Conservation (phyloP, 2,888 invertebrate genomes). For the Resseliella maxima region DNA sequence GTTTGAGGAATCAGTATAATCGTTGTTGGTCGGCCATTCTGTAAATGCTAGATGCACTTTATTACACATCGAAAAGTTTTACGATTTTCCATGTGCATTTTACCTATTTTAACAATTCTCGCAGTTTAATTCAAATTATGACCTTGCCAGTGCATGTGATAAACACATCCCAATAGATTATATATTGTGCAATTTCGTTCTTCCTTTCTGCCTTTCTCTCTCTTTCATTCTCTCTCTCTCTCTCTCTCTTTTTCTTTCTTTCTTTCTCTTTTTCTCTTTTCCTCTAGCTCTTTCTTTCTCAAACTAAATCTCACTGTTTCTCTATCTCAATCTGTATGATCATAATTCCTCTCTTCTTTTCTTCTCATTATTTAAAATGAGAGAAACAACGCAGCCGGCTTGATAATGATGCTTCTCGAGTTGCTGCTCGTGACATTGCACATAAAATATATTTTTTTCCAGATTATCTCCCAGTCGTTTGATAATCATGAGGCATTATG, state of each 20-base stretch:
- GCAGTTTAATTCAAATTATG: slow-evolving; percentile 7
- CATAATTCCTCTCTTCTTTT: too few relatives aligned
- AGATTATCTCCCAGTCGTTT: not conserved
- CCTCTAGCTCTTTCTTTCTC: too few relatives aligned
- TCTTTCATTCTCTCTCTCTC: too few relatives aligned
- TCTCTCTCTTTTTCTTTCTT: too few relatives aligned
- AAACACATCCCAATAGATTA: slow-evolving; percentile 30
- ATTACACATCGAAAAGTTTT: slow-evolving; percentile 25
- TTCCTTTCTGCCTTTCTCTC: too few relatives aligned
- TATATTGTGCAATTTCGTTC: not conserved
- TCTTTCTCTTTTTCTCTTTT: too few relatives aligned
- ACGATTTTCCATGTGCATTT: not conserved
- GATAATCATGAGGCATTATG: too few relatives aligned
- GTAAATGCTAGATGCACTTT: not conserved
- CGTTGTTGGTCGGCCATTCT: not conserved
- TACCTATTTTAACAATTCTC: not conserved
- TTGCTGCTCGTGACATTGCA: not conserved
- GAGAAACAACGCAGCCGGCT: too few relatives aligned
- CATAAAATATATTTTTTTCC: not conserved
- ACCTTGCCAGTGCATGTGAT: not conserved
- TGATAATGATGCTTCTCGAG: not conserved
- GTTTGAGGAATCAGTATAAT: not conserved
- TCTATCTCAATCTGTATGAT: too few relatives aligned
- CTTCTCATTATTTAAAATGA: too few relatives aligned
- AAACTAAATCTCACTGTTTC: too few relatives aligned